phyloP scores from a whole-genome alignment of 2,888 invertebrate genomes.

The Mellilla xanthometata region DNA sequence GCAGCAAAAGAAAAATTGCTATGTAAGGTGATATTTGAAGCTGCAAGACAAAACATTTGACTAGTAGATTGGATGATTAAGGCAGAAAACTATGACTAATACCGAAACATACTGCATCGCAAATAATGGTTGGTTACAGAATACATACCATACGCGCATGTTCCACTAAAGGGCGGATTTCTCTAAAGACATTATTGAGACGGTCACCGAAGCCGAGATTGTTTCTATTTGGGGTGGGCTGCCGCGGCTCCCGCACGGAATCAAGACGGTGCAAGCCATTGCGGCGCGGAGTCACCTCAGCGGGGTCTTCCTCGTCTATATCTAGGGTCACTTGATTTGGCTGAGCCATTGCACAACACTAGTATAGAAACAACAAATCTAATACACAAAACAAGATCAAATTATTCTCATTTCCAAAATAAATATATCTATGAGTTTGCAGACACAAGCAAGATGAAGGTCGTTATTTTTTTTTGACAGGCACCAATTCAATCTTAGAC shows the following conservation, averaged over 20 bases:
- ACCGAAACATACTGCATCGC: constrained; percentile 33
- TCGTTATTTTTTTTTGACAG: constrained; percentile 9
- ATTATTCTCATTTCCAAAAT: constrained; percentile 38
- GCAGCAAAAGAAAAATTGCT: too few species aligned
- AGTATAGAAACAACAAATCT: constrained; percentile 2
- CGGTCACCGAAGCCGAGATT: constrained; percentile 71
- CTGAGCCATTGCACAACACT: constrained; percentile 59
- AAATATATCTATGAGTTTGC: constrained; percentile 43
- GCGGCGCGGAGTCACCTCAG: constrained; percentile 52
- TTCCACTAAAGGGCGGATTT: constrained; percentile 86
- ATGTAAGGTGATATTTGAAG: too few species aligned
- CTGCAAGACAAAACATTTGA: too few species aligned
- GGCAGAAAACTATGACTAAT: constrained; percentile 20
- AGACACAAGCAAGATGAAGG: constrained; percentile 36
- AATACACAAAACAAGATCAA: constrained; percentile 1
- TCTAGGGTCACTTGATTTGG: constrained; percentile 68
- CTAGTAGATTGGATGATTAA: too few species aligned
- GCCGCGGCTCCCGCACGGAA: constrained; percentile 50
- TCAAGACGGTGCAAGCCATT: constrained; percentile 61
- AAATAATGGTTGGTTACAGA: constrained; percentile 4
- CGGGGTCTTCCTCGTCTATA: constrained; percentile 62
- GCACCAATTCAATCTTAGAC: too few species aligned
- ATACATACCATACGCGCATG: constrained; percentile 79
- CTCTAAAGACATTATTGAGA: constrained; percentile 79
- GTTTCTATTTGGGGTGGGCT: constrained; percentile 52